Evolutionary conservation across 2,888 invertebrate species (phyloP).

Genomic region (Eupsilia transversa): DNA sequence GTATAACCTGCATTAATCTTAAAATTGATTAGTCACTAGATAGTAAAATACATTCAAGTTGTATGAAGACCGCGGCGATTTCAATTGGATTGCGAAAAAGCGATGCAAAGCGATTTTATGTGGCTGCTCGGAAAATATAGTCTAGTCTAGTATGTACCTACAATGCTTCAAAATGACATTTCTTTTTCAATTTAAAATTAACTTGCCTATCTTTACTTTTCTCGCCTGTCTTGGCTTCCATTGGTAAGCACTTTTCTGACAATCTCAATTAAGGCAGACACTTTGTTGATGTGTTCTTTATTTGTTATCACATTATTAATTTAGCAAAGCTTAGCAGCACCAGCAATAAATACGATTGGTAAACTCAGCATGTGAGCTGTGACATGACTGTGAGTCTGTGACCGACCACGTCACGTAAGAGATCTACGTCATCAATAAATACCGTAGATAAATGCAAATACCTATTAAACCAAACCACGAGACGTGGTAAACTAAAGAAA

Average conservation of each 20-base stretch:
- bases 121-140: not conserved
- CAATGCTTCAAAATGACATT: not conserved
- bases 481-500: too few species aligned
- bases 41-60: not conserved
- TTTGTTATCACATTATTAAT: conserved; percentile 1
- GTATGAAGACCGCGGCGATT: conserved; percentile 25
- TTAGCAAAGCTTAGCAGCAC: not conserved
- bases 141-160: not conserved
- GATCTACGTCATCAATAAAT: conserved; percentile 24
- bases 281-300: not conserved
- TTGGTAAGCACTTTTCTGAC: not conserved
- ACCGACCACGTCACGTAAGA: conserved; percentile 4
- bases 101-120: conserved; percentile 11
- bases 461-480: conserved; percentile 1
- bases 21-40: conserved; percentile 12
- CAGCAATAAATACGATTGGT: conserved; percentile 11
- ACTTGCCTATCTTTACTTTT: not conserved
- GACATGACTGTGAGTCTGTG: not conserved
- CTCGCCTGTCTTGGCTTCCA: not conserved
- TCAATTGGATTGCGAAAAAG: conserved; percentile 14
- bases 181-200: not conserved
- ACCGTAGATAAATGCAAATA: not conserved
- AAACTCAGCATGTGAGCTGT: not conserved
- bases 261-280: not conserved
- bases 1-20: conserved; percentile 22